Evolutionary conservation across 2,113 vertebrate species (phyloP).

Genomic region (Chlorodrepanis virens): DNA sequence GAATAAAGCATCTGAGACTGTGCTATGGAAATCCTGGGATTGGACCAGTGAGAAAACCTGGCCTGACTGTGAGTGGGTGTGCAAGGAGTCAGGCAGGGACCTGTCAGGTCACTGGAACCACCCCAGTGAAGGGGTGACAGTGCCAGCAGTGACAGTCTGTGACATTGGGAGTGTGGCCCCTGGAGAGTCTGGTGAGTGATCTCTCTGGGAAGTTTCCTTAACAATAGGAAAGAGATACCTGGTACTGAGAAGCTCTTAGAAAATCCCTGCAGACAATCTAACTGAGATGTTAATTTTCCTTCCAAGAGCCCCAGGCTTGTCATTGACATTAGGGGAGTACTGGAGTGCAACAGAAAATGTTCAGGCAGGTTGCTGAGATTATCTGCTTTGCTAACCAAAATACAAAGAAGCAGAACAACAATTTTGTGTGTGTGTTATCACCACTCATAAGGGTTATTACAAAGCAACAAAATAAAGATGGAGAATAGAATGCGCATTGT

Average conservation of each 20-base stretch:
- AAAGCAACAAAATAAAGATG: background rate
- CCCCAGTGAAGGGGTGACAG: background rate
- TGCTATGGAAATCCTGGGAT: background rate
- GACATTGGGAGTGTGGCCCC: background rate
- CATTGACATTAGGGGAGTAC: background rate
- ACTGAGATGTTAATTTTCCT: conserved; percentile 1
- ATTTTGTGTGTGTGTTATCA: background rate
- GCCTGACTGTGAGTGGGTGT: background rate
- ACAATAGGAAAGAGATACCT: background rate
- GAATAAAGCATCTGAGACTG: fast-evolving
- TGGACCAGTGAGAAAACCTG: fast-evolving
- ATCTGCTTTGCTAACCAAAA: conserved; percentile 3
- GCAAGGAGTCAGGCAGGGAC: background rate
- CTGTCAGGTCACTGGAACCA: fast-evolving
- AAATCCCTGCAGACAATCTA: background rate
- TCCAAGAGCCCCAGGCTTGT: background rate
- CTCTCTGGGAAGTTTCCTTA: background rate
- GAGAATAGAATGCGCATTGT: background rate
- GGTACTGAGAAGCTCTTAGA: background rate
- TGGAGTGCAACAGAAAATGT: background rate
- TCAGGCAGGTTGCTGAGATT: background rate
- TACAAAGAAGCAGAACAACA: background rate
- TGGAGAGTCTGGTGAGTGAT: fast-evolving
- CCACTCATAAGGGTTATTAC: background rate
- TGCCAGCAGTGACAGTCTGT: background rate